Evolutionary conservation across 2,888 invertebrate species (phyloP).

Genomic region (Scaptodrosophila latifasciaeformis): DNA sequence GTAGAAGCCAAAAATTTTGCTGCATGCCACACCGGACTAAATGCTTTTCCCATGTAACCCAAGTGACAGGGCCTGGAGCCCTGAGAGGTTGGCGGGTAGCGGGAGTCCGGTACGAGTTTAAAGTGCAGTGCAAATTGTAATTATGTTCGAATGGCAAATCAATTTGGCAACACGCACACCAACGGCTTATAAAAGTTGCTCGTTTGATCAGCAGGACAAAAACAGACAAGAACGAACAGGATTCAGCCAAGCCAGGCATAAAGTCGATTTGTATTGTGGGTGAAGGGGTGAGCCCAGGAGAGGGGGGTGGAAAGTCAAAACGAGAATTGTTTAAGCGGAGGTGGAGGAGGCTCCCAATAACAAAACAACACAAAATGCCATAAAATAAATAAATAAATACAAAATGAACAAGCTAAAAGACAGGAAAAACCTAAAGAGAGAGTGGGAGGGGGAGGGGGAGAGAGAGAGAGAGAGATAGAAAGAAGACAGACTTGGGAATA

Average conservation of each 20-base stretch:
- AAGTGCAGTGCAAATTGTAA: background rate
- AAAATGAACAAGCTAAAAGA: background rate
- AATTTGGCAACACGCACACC: background rate
- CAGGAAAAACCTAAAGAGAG: background rate
- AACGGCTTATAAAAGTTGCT: background rate
- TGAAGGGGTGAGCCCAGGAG: too few species aligned
- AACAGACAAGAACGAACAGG: too few species aligned
- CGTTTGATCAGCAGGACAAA: too few species aligned
- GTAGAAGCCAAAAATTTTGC: slow-evolving; percentile 38
- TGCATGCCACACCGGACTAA: slow-evolving; percentile 29
- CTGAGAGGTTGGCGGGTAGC: too few species aligned
- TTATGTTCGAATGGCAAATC: background rate
- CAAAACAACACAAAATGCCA: background rate
- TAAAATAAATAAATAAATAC: background rate
- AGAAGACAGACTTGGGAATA: background rate
- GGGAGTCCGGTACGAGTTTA: background rate
- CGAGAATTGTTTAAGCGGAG: too few species aligned
- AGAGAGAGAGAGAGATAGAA: background rate
- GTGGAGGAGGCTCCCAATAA: too few species aligned
- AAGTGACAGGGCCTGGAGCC: too few species aligned
- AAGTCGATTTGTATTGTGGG: too few species aligned
- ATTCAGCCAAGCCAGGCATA: too few species aligned
- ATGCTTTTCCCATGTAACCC: background rate
- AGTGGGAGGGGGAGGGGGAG: background rate
- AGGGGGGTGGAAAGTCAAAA: too few species aligned